Evolutionary conservation across 2,113 vertebrate species (phyloP), one percentile per base, ranked within the genome.

Genomic region (Myrmophylax atrothorax): DNA sequence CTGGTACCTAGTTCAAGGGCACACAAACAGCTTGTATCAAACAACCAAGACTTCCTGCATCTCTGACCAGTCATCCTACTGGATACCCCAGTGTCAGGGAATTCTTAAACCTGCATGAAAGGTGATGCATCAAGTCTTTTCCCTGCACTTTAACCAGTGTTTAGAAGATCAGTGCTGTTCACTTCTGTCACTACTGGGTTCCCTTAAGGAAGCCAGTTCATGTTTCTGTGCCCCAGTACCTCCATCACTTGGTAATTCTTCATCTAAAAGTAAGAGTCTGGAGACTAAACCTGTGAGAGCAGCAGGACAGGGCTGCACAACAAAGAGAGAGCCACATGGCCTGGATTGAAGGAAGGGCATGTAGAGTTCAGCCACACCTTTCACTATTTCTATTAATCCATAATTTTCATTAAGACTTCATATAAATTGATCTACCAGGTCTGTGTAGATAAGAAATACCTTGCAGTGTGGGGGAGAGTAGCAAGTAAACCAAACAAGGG

Each of bases 271-370:
- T 12, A 44, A 37, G 42, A 33, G 25, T 42, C 22, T 52, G 14
- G 56, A 79, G 63, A 50, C 18, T 37, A 35, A 84, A 56, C 6
- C 9, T 62, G n/a, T 38, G 55, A 59, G 29, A 87, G 52, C 52
- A 89, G 77, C 46, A 35, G 75, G 38, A 26, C n/a, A 53, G 49
- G 40, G 73, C 46, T 87, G 50, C 33, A 33, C 31, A 19, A 72
- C 56, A 73, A 62, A 75, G 35, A 2, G 25, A 42, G 7, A 1
- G 15, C 1, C 7, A 19, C 9, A 18, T 1, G 38, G 12, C 16
- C 44, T 28, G 26, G 42, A 14, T 2, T 18, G 60, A 83, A 62
- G 49, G 25, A 47, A 63, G 8, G 31, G 9, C 44, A 29, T 15
- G 14, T 3, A 42, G 28, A 1, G 16, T 29, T 81, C 10, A 8